phyloP scores from a whole-genome alignment of 2,797 vertebrate genomes.

The Trematomus bernacchii region DNA sequence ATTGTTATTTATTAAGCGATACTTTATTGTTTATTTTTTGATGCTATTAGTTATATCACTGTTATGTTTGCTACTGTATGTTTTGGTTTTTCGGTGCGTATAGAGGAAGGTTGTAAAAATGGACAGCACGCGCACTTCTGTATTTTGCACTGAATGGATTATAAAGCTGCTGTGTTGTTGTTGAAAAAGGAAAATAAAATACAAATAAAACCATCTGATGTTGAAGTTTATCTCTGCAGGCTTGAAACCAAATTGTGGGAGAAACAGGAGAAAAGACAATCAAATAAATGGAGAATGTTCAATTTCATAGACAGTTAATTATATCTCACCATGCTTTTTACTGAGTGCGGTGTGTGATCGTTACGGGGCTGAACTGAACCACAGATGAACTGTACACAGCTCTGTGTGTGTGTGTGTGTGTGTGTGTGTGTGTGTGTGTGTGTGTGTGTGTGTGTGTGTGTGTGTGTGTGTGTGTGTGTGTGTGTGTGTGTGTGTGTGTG shows the following conservation, averaged over 20 bases:
- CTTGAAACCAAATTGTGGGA: neutral
- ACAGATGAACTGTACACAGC: constrained; percentile 49
- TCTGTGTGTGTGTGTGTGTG: constrained; percentile 15
- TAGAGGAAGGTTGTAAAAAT: too few species aligned
- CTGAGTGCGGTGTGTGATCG: neutral
- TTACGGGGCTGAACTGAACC: constrained; percentile 34
- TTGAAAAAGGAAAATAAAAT: too few species aligned
- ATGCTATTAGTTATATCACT: too few species aligned
- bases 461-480: constrained; percentile 10
- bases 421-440: constrained; percentile 14
- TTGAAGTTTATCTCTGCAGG: neutral
- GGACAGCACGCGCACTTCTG: too few species aligned
- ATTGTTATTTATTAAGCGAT: too few species aligned
- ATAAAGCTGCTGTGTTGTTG: too few species aligned
- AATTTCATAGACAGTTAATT: constrained; percentile 45
- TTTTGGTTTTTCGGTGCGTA: too few species aligned
- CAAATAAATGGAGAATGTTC: constrained; percentile 7
- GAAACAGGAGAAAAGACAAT: neutral
- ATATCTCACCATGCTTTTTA: constrained; percentile 22
- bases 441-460: constrained; percentile 21
- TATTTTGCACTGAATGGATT: too few species aligned
- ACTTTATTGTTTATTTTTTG: too few species aligned
- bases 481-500: constrained; percentile 29
- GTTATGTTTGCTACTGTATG: too few species aligned
- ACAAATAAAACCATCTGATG: too few species aligned